Evolutionary conservation across 2,888 invertebrate species (phyloP).

Genomic region (Parnassius orleans): DNA sequence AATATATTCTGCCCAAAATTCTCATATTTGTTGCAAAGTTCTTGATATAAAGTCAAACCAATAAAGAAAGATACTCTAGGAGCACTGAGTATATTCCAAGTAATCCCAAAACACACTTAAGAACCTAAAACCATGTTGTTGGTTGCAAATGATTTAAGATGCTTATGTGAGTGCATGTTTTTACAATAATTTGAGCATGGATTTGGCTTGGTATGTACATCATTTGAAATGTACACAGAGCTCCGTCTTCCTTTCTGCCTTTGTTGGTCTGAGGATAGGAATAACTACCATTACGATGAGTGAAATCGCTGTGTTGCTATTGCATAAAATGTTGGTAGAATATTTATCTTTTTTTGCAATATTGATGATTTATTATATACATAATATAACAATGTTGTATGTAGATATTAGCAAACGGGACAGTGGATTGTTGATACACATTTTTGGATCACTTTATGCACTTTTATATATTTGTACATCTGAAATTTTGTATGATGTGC

Average conservation of each 20-base stretch:
- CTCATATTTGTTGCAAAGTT: slow-evolving; percentile 18
- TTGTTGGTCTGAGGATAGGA: too few relatives aligned
- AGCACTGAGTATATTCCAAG: too few relatives aligned
- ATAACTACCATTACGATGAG: background rate
- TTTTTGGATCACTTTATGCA: slow-evolving; percentile 79
- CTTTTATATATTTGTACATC: slow-evolving; percentile 78
- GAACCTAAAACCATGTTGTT: too few relatives aligned
- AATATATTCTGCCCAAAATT: slow-evolving; percentile 17
- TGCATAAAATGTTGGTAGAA: slow-evolving; percentile 30
- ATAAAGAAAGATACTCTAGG: too few relatives aligned
- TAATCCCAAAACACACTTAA: too few relatives aligned
- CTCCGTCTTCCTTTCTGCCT: too few relatives aligned
- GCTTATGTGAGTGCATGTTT: too few relatives aligned
- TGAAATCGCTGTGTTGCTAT: slow-evolving; percentile 35
- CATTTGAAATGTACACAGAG: too few relatives aligned
- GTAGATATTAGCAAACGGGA: slow-evolving; percentile 45
- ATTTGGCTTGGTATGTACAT: too few relatives aligned
- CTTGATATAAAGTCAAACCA: background rate
- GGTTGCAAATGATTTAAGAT: too few relatives aligned
- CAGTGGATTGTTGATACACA: slow-evolving; percentile 61
- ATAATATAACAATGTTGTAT: slow-evolving; percentile 31
- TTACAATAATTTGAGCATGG: too few relatives aligned
- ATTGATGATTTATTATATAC: slow-evolving; percentile 35
- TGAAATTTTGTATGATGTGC: slow-evolving; percentile 62
- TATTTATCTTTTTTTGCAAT: slow-evolving; percentile 42